phyloP scores from a whole-genome alignment of 2,888 invertebrate species.

The Rhagium mordax region DNA sequence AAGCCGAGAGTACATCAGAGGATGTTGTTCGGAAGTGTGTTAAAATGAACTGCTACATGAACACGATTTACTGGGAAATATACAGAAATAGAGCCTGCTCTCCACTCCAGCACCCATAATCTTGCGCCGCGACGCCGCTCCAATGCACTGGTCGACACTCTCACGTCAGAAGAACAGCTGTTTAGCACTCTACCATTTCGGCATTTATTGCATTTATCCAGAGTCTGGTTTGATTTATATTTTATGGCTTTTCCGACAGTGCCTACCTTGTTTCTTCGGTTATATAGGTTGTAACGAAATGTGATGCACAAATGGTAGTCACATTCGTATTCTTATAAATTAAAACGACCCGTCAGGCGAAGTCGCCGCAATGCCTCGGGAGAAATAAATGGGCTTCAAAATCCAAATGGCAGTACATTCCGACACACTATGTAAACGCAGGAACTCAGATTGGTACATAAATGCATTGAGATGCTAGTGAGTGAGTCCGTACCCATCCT shows the following conservation, averaged over 20 bases:
- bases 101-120: constrained; percentile 18
- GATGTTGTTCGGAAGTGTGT: constrained; percentile 42
- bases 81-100: constrained; percentile 34
- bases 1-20: constrained; percentile 46
- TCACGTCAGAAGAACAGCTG: constrained; percentile 26
- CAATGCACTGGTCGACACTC: constrained; percentile 17
- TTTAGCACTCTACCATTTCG: neutral
- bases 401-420: no score
- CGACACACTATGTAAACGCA: no score
- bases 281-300: neutral
- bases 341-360: no score
- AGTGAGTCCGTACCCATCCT: no score
- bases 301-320: neutral
- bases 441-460: no score
- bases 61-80: constrained; percentile 39
- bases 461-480: no score
- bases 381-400: no score
- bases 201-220: constrained; percentile 7
- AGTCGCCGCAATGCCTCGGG: no score
- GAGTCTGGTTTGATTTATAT: constrained; percentile 12
- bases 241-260: neutral
- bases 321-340: no score
- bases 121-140: constrained; percentile 6
- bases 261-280: neutral
- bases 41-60: constrained; percentile 34